Evolutionary conservation across 2,113 vertebrate species (phyloP), one percentile per base, ranked within the genome.

Genomic region (Aepyceros melampus): DNA sequence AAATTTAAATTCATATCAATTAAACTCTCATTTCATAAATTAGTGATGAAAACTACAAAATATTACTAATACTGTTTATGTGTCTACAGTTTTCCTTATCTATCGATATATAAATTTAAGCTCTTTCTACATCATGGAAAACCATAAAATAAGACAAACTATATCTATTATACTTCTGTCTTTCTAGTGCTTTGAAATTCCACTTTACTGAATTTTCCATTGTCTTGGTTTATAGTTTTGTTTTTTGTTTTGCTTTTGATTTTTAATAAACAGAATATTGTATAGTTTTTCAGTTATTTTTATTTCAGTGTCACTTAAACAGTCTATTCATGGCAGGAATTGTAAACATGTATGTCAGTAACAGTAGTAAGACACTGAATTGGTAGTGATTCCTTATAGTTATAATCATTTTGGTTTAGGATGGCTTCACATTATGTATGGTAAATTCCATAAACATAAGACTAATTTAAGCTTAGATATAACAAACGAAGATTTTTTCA

Each of bases 1-100:
- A 94, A 58, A 29, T 60, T 96, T 95, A 97, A 98, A 97, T 96
- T 71, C 25, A 89, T 96, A 87, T 88, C 31, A 74, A 49, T 97
- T 84, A 97, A 92, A 36, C 13, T 94, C 91, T 91, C 45, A 45
- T 51, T 97, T 58, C 17, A 87, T 27, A 85, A 91, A n/a, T 84
- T 93, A 94, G 17, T 94, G 87, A 87, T 82, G 53, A 40, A 96
- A 96, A 92, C 1, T 6, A 36, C 4, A 86, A 55, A 95, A 95
- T 64, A 76, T 94, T 74, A 86, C 90, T 87, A 13, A 40, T 83
- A 29, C 3, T 56, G 16, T 40, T 19, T 87, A 87, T 64, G 14
- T 92, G 23, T 36, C 17, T 76, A 53, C 17, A 53, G 15, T 67
- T 56, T 85, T 40, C 5, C 23, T 47, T 95, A 87, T 51, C 27